Base-by-base conservation (phyloP, 2,113 vertebrate species). In the Crotalus tigris region DNA sequence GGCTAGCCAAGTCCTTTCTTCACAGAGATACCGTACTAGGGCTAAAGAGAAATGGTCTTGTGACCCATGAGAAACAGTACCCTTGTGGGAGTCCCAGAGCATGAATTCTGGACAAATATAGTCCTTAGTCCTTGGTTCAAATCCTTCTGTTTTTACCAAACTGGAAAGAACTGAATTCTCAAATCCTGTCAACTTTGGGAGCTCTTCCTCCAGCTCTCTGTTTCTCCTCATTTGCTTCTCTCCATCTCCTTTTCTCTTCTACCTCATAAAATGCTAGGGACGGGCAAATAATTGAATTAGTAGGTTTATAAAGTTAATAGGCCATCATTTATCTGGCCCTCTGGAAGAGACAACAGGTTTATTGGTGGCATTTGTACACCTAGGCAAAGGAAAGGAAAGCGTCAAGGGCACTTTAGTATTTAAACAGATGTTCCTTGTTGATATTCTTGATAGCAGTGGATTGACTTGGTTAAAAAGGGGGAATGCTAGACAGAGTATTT, bases 231-330 rank as follows among this genome's bases (percentile, higher is more conserved):
- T 81, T 88, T 87, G 0, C 10, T 11, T 10, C 49, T 85, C n/a
- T 87, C 9, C 21, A 88, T 46, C 26, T 44, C 6, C 39, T 91
- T 61, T 15, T 13, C 10, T 24, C 88, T 23, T 59, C 55, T 21
- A 7, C 49, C 51, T 93, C 93, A 1, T 0, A 2, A 85, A 89
- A 93, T 90, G 91, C 58, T 85, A 46, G 94, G 90, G 85, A 94
- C 75, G 94, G 94, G 94, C 59, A 89, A 92, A 15, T 17, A 2
- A 58, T 97, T 96, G 97, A 97, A 97, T 94, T 93, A 93, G 96
- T 94, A 93, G 94, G 95, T 96, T 96, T 59, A 90, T 95, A 88
- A 95, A 96, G 94, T 97, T 95, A 95, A 95, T 94, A 96, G 91
- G 94, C 95, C 91, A 23, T 94, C 44, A 87, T 44, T 92, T 23